Percentiles rank a stretch among this genome's conserved stretches.
phyloP scores from a whole-genome alignment of 2,888 invertebrate species.

The Pharmacophagus antenor region DNA sequence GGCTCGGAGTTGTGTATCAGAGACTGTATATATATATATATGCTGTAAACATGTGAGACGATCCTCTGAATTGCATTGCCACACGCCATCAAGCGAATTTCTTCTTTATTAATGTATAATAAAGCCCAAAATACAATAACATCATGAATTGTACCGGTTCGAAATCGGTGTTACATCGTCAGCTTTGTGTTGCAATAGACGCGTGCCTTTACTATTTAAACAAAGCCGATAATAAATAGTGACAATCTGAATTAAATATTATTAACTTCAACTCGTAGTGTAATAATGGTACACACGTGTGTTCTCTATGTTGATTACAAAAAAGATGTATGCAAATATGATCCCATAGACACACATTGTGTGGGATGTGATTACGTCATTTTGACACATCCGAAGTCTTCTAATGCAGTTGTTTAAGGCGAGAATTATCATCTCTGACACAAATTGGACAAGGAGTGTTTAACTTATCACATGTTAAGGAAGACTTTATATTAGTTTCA shows the following conservation, averaged over 20 bases:
- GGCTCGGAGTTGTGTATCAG: too few relatives aligned
- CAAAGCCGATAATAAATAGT: slow-evolving; percentile 30
- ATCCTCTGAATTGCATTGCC: slow-evolving; percentile 44
- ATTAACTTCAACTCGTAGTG: slow-evolving; percentile 30
- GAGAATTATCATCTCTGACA: background rate
- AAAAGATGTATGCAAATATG: slow-evolving; percentile 8
- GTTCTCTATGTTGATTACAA: slow-evolving; percentile 6
- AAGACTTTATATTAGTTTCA: background rate
- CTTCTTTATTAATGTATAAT: slow-evolving; percentile 6
- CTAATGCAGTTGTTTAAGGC: slow-evolving; percentile 32
- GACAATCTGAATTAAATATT: slow-evolving; percentile 42
- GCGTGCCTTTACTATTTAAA: slow-evolving; percentile 57
- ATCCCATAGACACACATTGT: slow-evolving; percentile 26
- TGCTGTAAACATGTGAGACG: slow-evolving; percentile 55
- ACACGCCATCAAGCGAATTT: slow-evolving; percentile 39
- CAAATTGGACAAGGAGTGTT: background rate
- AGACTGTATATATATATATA: too few relatives aligned
- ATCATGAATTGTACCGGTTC: slow-evolving; percentile 46
- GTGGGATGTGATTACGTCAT: slow-evolving; percentile 65
- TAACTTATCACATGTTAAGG: background rate
- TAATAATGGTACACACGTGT: background rate
- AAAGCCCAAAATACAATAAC: slow-evolving; percentile 38
- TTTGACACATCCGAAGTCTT: slow-evolving; percentile 20
- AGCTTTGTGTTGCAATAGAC: slow-evolving; percentile 63
- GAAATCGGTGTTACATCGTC: slow-evolving; percentile 50